Evolutionary conservation across 2,888 invertebrate genomes (phyloP).

Genomic region (Diachrysia chrysitis): DNA sequence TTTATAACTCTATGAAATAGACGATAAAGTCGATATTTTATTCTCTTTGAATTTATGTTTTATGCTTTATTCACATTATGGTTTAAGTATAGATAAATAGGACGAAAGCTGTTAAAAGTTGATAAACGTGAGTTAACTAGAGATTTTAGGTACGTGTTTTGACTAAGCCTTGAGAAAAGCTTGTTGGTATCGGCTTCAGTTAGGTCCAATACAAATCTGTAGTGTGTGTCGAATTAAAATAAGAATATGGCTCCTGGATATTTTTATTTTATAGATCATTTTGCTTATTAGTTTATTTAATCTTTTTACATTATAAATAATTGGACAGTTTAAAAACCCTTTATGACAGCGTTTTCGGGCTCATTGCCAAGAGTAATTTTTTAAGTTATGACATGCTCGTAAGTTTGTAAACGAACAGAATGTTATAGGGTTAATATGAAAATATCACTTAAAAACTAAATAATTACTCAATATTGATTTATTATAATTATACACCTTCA

Average conservation of each 20-base stretch:
- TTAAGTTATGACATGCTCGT: background rate
- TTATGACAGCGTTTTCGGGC: background rate
- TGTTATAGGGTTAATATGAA: background rate
- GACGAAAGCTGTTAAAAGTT: no score
- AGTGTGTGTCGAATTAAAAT: no score
- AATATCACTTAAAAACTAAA: no score
- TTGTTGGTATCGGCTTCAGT: no score
- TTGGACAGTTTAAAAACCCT: background rate
- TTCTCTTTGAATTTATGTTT: slow-evolving; percentile 9
- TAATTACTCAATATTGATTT: no score
- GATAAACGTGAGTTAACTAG: no score
- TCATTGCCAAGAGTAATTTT: background rate
- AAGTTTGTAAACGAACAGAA: background rate
- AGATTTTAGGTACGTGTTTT: no score
- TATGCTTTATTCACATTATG: background rate
- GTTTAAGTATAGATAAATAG: no score
- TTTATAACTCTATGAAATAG: slow-evolving; percentile 13
- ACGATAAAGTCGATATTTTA: slow-evolving; percentile 35
- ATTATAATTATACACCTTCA: no score
- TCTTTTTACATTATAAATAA: background rate
- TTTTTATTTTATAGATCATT: background rate
- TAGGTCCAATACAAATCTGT: no score
- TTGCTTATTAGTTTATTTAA: background rate
- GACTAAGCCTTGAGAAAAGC: no score
- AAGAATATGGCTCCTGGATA: no score